phyloP scores from a whole-genome alignment of 1,140 invertebrate genomes.

The Diorhabda elongata region DNA sequence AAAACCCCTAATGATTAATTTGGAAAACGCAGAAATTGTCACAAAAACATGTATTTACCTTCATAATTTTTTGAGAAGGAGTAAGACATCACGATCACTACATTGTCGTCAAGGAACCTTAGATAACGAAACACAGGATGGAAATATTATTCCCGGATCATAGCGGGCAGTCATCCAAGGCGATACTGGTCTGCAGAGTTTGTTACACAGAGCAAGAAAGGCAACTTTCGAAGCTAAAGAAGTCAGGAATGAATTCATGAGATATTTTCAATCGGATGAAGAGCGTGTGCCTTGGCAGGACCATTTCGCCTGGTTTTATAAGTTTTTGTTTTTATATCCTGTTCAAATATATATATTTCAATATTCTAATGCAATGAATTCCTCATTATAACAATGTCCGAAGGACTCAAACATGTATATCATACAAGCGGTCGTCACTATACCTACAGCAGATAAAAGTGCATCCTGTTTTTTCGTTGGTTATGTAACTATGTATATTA shows the following conservation, averaged over 20 bases:
- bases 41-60: neutral
- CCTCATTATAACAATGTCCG: no score
- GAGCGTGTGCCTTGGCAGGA: slow-evolving; percentile 8
- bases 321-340: no score
- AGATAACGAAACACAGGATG: slow-evolving; percentile 12
- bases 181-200: slow-evolving; percentile 10
- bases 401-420: no score
- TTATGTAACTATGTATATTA: no score
- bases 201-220: slow-evolving; percentile 1
- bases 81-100: slow-evolving; percentile 10
- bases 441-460: no score
- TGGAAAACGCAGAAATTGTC: slow-evolving; percentile 10
- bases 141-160: slow-evolving; percentile 13
- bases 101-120: slow-evolving; percentile 9
- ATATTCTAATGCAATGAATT: no score
- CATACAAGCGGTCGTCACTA: no score
- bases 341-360: no score
- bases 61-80: slow-evolving; percentile 13
- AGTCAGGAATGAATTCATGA: slow-evolving; percentile 7
- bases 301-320: no score
- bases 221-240: slow-evolving; percentile 6
- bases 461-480: no score
- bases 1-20: slow-evolving; percentile 6
- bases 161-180: slow-evolving; percentile 12
- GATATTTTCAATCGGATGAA: slow-evolving; percentile 7